These are phyloP conservation scores for Heliopora coerulea DNA, from an alignment of 92 coral and sea anemone species.

Conservation along the genomic window DNA sequence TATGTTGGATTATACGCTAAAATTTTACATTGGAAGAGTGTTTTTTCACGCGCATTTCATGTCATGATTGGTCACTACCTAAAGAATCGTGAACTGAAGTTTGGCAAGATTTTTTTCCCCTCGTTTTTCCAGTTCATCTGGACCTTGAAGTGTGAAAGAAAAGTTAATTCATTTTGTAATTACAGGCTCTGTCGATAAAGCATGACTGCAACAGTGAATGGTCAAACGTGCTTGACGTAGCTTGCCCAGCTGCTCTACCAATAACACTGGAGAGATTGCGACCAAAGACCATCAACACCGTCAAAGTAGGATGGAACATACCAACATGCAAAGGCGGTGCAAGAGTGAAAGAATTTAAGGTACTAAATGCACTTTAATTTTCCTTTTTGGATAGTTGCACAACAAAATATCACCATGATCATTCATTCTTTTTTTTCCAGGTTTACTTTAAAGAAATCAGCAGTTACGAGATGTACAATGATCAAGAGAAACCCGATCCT, in stretches of 20 bases:
- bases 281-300: constrained; percentile 65
- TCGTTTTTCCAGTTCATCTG: too few relatives aligned
- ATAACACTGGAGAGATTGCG: constrained; percentile 63
- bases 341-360: constrained; percentile 69
- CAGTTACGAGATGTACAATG: constrained; percentile 23
- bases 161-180: not conserved
- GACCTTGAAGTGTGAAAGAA: too few relatives aligned
- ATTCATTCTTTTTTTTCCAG: constrained; percentile 48
- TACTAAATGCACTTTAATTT: constrained; percentile 12
- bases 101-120: too few relatives aligned
- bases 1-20: too few relatives aligned
- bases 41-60: too few relatives aligned
- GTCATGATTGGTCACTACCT: too few relatives aligned
- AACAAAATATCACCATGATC: too few relatives aligned
- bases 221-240: constrained; percentile 65
- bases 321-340: constrained; percentile 69
- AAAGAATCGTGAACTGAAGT: too few relatives aligned
- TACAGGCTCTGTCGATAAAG: constrained; percentile 71
- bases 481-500: constrained; percentile 41
- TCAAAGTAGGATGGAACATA: constrained; percentile 67
- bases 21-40: too few relatives aligned
- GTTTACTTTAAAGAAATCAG: constrained; percentile 60
- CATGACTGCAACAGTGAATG: constrained; percentile 80
- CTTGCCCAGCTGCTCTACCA: constrained; percentile 71
- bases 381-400: too few relatives aligned